These are phyloP conservation scores for Pseudolycoriella hygida DNA, from an alignment of 2,888 invertebrate species.

Conservation along the genomic window DNA sequence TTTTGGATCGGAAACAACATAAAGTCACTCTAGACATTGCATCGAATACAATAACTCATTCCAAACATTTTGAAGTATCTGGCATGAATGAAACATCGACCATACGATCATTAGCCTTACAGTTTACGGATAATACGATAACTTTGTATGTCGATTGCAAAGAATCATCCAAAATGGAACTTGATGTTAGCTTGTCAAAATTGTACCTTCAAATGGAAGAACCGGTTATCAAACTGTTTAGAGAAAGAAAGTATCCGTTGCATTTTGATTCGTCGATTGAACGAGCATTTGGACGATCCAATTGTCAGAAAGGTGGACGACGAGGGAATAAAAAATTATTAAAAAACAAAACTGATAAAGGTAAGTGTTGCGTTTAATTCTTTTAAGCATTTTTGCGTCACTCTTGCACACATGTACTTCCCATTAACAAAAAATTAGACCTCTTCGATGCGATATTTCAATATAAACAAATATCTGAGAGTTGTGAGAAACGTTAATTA, in stretches of 20 bases:
- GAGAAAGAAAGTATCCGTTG: constrained; percentile 29
- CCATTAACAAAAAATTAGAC: too few species aligned
- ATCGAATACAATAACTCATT: constrained; percentile 23
- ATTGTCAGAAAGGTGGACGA: constrained; percentile 26
- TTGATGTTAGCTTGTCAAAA: constrained; percentile 25
- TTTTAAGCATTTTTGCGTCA: too few species aligned
- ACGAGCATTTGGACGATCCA: constrained; percentile 25
- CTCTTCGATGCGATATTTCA: too few species aligned
- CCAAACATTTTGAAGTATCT: constrained; percentile 26
- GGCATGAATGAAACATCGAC: constrained; percentile 28
- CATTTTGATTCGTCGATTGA: constrained; percentile 27
- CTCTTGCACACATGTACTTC: too few species aligned
- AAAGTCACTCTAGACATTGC: constrained; percentile 26
- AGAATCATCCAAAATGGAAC: constrained; percentile 23
- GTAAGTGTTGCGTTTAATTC: constrained; percentile 3
- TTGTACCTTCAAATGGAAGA: constrained; percentile 30
- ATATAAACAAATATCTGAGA: too few species aligned
- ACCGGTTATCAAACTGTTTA: constrained; percentile 28
- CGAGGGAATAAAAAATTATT: constrained; percentile 4
- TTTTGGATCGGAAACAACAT: constrained; percentile 28
- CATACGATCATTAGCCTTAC: constrained; percentile 26
- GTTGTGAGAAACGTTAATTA: too few species aligned
- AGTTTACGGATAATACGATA: constrained; percentile 25
- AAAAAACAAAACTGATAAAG: constrained; percentile 6
- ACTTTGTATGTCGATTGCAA: constrained; percentile 26